Evolutionary conservation across 2,888 invertebrate genomes (phyloP).

Genomic region (Cryptophagus acutangulus): DNA sequence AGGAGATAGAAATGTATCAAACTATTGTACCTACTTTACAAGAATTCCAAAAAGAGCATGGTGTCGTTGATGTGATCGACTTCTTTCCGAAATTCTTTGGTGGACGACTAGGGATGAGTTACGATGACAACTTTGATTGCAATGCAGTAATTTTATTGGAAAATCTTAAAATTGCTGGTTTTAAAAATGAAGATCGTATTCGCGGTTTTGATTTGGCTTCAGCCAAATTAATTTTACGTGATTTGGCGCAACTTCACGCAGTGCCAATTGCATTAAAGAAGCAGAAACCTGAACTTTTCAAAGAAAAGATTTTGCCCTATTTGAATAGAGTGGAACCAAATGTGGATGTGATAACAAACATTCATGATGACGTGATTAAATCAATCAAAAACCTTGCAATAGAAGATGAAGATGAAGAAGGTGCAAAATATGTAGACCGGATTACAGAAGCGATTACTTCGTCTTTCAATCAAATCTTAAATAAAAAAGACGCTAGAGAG

Average conservation of each 20-base stretch:
- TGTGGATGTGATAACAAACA: too few relatives aligned
- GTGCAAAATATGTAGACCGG: too few relatives aligned
- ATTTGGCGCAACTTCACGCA: constrained; percentile 16
- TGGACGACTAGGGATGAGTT: constrained; percentile 36
- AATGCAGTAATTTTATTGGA: constrained; percentile 48
- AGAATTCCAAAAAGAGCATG: constrained; percentile 46
- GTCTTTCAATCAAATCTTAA: too few relatives aligned
- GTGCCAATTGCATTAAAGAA: constrained; percentile 46
- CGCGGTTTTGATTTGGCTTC: constrained; percentile 49
- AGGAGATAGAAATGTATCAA: constrained; percentile 52
- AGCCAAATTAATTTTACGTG: constrained; percentile 46
- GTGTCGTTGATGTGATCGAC: constrained; percentile 43
- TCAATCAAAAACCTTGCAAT: not conserved
- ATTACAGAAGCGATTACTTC: too few relatives aligned
- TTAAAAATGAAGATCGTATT: constrained; percentile 45
- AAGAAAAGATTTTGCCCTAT: constrained; percentile 36
- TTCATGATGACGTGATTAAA: too few relatives aligned
- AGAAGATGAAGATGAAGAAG: not conserved
- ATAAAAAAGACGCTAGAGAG: constrained; percentile 33
- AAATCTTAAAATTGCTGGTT: constrained; percentile 47
- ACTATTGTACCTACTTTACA: constrained; percentile 47
- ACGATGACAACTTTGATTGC: constrained; percentile 38
- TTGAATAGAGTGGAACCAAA: constrained; percentile 12
- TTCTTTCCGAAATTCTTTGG: constrained; percentile 36
- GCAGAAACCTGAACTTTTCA: constrained; percentile 43